Conservation (phyloP, 2,797 vertebrate genomes). For the Sebastes nivosus region DNA sequence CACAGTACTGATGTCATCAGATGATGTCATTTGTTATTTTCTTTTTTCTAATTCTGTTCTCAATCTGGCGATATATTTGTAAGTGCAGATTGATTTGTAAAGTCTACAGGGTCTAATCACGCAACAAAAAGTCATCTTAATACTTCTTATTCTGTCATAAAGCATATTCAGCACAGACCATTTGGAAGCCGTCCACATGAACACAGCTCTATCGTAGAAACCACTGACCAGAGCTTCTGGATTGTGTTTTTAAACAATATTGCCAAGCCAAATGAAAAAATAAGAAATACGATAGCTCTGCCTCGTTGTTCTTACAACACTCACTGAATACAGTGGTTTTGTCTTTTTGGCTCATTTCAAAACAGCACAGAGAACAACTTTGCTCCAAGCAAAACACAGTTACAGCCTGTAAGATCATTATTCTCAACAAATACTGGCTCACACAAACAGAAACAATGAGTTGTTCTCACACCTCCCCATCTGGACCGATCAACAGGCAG, state of each 20-base stretch:
- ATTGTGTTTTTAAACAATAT: background rate
- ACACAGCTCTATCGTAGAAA: slow-evolving; percentile 4
- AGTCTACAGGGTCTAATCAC: background rate
- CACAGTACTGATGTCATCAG: background rate
- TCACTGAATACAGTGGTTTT: background rate
- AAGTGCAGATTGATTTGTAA: background rate
- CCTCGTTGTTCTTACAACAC: background rate
- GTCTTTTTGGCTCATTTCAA: background rate
- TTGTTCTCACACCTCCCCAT: slow-evolving; percentile 78
- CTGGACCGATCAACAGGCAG: slow-evolving; percentile 72
- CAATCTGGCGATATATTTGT: background rate
- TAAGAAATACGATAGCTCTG: background rate
- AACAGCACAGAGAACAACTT: background rate
- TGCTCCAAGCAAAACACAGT: background rate
- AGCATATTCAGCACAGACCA: background rate
- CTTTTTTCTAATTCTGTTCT: background rate
- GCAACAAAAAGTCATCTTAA: background rate
- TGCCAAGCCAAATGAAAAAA: background rate
- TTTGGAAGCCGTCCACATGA: background rate
- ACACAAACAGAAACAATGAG: slow-evolving; percentile 12
- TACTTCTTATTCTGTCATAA: background rate
- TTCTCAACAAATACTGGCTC: background rate
- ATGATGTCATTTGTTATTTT: background rate
- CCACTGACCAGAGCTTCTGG: slow-evolving; percentile 1
- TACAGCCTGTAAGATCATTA: slow-evolving; percentile 8